phyloP scores from a whole-genome alignment of 2,888 invertebrate species.

The Bhutanitis thaidina region DNA sequence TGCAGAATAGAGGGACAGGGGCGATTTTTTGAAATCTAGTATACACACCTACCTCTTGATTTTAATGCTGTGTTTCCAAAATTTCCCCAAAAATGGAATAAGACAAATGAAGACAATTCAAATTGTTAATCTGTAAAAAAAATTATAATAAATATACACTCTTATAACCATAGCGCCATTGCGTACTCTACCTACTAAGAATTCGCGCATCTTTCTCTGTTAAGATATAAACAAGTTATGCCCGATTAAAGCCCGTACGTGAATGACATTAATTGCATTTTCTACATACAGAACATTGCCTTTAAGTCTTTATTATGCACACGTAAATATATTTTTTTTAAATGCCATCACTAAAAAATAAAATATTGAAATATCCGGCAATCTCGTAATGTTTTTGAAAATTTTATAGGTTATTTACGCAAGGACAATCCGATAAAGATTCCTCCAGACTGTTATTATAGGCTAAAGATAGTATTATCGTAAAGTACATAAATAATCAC shows the following conservation, averaged over 20 bases:
- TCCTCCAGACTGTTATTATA: not conserved
- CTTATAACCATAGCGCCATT: too few relatives aligned
- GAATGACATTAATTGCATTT: not conserved
- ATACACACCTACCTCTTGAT: too few relatives aligned
- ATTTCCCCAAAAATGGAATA: too few relatives aligned
- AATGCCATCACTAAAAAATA: not conserved
- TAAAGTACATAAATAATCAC: not conserved
- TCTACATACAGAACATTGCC: not conserved
- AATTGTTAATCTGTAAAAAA: too few relatives aligned
- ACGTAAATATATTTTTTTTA: not conserved
- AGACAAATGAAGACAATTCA: too few relatives aligned
- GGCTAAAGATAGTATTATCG: not conserved
- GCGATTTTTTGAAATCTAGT: too few relatives aligned
- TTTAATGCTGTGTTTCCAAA: too few relatives aligned
- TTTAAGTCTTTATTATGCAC: not conserved
- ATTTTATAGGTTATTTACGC: conserved; percentile 5
- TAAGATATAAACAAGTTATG: too few relatives aligned
- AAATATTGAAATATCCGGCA: conserved; percentile 4
- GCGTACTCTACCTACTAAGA: too few relatives aligned
- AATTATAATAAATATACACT: too few relatives aligned
- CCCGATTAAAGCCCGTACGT: not conserved
- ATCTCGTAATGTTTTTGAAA: not conserved
- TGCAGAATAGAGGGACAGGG: too few relatives aligned
- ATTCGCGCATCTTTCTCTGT: too few relatives aligned
- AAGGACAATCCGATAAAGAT: conserved; percentile 3